These are phyloP conservation scores for Motacilla alba DNA, from an alignment of 2,113 vertebrate genomes.

Conservation along the genomic window DNA sequence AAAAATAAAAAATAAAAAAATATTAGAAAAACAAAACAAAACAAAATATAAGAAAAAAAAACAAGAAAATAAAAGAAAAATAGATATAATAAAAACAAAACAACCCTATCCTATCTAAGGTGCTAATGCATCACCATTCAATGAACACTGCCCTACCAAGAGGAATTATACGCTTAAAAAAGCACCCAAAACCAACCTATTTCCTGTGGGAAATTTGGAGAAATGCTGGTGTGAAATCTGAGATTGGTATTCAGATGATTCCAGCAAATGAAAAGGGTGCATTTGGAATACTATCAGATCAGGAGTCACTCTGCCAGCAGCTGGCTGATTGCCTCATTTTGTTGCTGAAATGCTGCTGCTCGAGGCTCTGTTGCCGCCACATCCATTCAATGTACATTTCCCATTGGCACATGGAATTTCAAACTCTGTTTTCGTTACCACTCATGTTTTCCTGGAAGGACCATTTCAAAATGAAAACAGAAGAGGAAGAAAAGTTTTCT, in stretches of 20 bases:
- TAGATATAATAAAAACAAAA: neutral
- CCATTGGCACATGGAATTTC: neutral
- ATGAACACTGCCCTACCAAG: neutral
- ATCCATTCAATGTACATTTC: neutral
- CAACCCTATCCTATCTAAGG: neutral
- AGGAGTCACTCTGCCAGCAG: neutral
- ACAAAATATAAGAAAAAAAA: neutral
- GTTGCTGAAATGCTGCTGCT: neutral
- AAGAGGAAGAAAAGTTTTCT: neutral
- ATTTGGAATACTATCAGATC: neutral
- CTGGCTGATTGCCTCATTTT: neutral
- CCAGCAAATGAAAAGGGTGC: neutral
- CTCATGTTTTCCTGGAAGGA: neutral
- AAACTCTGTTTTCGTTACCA: neutral
- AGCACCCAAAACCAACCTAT: fast-evolving
- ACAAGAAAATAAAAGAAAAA: neutral
- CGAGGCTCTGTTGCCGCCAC: fast-evolving
- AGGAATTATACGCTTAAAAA: neutral
- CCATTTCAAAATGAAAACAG: neutral
- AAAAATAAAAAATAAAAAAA: neutral
- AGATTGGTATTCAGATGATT: neutral
- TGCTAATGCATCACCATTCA: no score
- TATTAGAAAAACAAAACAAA: neutral
- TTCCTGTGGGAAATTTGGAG: neutral
- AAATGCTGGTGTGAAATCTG: neutral